Evolutionary conservation across 2,797 vertebrate genomes (phyloP), one percentile per base, ranked within the genome.

Genomic region (Phrynocephalus guinanensis): DNA sequence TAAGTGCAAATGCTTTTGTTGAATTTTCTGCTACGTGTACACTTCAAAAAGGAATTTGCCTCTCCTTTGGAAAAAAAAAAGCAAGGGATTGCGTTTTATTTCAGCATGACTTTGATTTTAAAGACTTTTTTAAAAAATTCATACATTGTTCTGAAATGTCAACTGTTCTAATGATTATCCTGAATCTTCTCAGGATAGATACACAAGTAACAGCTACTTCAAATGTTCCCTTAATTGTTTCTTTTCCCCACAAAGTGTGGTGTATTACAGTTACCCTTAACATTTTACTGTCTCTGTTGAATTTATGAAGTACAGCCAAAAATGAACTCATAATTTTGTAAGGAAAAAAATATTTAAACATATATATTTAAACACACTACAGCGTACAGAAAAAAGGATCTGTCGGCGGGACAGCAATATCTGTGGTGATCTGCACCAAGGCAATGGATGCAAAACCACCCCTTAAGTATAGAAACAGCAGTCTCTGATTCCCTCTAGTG

Each of bases 201-300:
- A 66, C 11, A 63, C 66, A 84, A 38, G 79, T 79, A 88, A 88
- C 66, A 79, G 67, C 33, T 78, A 84, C 26, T 88, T 79, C 73
- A 72, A 79, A 79, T 79, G 66, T 78, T 83, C 79, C 48, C 72
- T 63, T 82, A 80, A 80, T 73, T 66, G 20, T 79, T 88, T 84
- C 87, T 50, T 50, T 82, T 48, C 52, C 50, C 50, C 44, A 48
- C 26, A 87, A 75, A 24, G 79, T 84, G 28, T 79, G 50, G 20
- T 50, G n/a, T 18, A 48, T 71, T 88, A 79, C 78, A 87, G 71
- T 52, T 44, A 83, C 50, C 28, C 33, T 84, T 88, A 72, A 16
- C 60, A 78, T 84, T 79, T 76, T 79, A 79, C 26, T 60, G 18
- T 22, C 22, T 48, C 75, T 72, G 67, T 13, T 79, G 48, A 79